Base-by-base conservation (phyloP, 2,797 vertebrate genomes). In the Fratercula arctica region DNA sequence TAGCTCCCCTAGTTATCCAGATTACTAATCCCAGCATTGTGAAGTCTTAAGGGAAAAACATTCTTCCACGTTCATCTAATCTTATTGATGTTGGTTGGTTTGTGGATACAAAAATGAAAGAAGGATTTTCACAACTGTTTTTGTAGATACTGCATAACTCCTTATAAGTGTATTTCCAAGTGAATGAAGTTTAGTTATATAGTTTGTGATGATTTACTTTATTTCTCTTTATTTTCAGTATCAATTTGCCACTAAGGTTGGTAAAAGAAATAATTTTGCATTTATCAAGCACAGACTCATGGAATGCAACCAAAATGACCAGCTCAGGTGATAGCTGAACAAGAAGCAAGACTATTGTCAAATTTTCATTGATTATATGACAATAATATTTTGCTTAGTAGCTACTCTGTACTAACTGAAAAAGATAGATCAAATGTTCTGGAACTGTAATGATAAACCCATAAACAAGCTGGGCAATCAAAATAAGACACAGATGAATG, bases 381-480 rank as follows among this genome's bases (percentile, higher is more conserved):
- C 88, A 95, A 77, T 87, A 88, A 94, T 85, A 80, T 88, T 88
- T 94, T 94, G 53, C 78, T 95, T 82, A 69, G 90, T 64, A 75
- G 17, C 50, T 95, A 50, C 53, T 85, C 77, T 73, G 20, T 45
- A 80, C 73, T 68, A 51, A 89, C 23, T 85, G 78, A 94, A 95
- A 57, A 61, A 76, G 73, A 85, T 45, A 90, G 33, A 75, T 89
- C 19, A 79, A 75, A 13, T 83, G 43, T 91, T 94, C 76, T 67
- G 70, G 54, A 91, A 91, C 28, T 73, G 13, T 11, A 96, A 81
- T 84, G 63, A 84, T 53, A 92, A 94, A 53, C 23, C 33, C 43
- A 83, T 94, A 94, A 95, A 79, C 7, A 93, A 86, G 6, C 37
- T 69, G 31, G 57, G 46, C 46, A 93, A 87, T 31, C n/a, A 76